Evolutionary conservation across 2,113 vertebrate genomes (phyloP).

Genomic region (Sylvia atricapilla): DNA sequence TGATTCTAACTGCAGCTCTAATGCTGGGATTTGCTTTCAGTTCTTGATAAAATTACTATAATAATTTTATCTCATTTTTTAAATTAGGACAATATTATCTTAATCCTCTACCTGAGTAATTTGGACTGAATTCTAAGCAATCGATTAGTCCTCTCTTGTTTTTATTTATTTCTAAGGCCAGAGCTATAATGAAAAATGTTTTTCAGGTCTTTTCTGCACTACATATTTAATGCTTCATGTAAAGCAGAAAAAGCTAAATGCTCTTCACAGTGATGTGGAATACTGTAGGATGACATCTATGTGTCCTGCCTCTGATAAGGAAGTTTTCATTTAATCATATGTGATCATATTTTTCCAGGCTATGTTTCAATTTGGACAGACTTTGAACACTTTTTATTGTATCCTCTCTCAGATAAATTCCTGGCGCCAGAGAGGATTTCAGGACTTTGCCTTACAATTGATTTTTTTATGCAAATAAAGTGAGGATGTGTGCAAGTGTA

Average conservation of each 20-base stretch:
- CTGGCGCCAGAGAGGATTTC: neutral
- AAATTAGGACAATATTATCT: neutral
- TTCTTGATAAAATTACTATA: neutral
- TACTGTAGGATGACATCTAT: neutral
- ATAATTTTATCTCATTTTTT: neutral
- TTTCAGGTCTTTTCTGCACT: neutral
- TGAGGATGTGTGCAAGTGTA: neutral
- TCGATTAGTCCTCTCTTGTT: neutral
- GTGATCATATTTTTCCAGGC: neutral
- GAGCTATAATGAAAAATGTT: neutral
- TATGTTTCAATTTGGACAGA: neutral
- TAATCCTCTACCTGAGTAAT: neutral
- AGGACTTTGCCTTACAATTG: constrained; percentile 4
- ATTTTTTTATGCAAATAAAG: neutral
- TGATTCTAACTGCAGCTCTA: neutral
- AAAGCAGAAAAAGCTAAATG: neutral
- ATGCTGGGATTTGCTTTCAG: neutral
- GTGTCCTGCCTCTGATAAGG: neutral
- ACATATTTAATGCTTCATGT: neutral
- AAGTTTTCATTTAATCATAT: neutral
- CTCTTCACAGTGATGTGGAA: neutral
- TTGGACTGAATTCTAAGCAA: neutral
- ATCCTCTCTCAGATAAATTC: neutral
- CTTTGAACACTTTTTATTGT: neutral
- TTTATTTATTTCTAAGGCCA: neutral